A percentile compares a stretch with the other conserved stretches of the same genome.
Evolutionary conservation across 2,113 vertebrate species (phyloP).

Genomic region (Aldabrachelys gigantea): DNA sequence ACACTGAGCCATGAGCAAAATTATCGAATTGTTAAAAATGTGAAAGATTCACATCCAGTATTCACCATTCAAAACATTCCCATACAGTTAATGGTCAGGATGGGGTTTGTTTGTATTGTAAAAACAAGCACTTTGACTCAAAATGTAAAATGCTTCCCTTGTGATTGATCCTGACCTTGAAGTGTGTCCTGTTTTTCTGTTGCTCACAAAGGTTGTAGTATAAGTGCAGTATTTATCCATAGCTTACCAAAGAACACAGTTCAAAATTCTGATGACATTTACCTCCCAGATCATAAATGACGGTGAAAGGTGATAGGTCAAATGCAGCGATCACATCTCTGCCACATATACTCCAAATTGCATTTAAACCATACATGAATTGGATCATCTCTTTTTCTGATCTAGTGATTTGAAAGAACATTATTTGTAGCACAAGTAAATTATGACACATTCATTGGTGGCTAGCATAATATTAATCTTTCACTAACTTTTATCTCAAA

Average conservation of each 20-base stretch:
- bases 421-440: neutral
- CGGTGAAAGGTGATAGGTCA: slow-evolving; percentile 85
- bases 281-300: slow-evolving; percentile 91
- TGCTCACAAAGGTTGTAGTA: neutral
- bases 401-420: slow-evolving; percentile 62
- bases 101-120: neutral
- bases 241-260: neutral
- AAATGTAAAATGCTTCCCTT: neutral
- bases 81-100: neutral
- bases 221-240: neutral
- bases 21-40: neutral
- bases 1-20: neutral
- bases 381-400: slow-evolving; percentile 86
- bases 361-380: slow-evolving; percentile 90
- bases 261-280: neutral
- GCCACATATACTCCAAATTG: slow-evolving; percentile 88
- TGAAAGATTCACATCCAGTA: neutral
- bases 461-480: neutral
- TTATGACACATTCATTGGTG: neutral
- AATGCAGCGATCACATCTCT: slow-evolving; percentile 85
- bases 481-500: neutral
- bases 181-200: neutral
- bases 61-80: neutral
- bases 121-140: neutral
- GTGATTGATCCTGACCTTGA: neutral